Evolutionary conservation across 2,888 invertebrate species (phyloP), one percentile per base, ranked within the genome.

Genomic region (Pristionchus exspectatus): DNA sequence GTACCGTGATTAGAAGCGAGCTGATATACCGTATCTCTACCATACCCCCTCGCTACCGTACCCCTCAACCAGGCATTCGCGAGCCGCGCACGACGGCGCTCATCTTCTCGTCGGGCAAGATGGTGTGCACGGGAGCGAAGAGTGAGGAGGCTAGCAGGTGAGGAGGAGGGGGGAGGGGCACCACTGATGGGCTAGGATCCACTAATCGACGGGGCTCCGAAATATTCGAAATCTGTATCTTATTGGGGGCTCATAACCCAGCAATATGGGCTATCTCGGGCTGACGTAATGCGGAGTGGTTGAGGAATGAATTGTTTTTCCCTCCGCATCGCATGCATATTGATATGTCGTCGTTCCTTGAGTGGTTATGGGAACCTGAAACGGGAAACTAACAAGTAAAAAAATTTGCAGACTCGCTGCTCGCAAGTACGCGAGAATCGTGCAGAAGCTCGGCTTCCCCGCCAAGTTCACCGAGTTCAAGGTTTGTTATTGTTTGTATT

Each of bases 51-150:
- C 10, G 3, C 3, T 63, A 63, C 63, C 63, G 63, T n/a, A 63
- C n/a, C 59, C 7, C n/a, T 3, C 9, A 10, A 21, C 54, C 50
- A 81, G 81, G 81, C 21, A 89, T 89, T 44, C 96, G 98, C 95
- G 98, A 97, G 87, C 96, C 96, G 0, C 94, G 96, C 88, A 99
- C 97, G 1, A 97, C 97, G 0, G 97, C 97, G 2, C 96, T 97
- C 10, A 97, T 97, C 90, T 97, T 97, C 94, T 97, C 97, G 92
- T 97, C 97, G 18, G 97, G 97, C 1, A 97, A 97, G 96, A 97
- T 97, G 97, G 97, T 97, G 10, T 97, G 97, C 95, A 97, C 97
- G 0, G 97, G 97, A 66, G 97, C 97, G 0, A 97, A 97, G 95
- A 97, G 97, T 95, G 97, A 97, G 95, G 97, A 97, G 92, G 97